Conservation (phyloP, 1,140 invertebrate genomes). For the Dolichoris vasculosae region DNA sequence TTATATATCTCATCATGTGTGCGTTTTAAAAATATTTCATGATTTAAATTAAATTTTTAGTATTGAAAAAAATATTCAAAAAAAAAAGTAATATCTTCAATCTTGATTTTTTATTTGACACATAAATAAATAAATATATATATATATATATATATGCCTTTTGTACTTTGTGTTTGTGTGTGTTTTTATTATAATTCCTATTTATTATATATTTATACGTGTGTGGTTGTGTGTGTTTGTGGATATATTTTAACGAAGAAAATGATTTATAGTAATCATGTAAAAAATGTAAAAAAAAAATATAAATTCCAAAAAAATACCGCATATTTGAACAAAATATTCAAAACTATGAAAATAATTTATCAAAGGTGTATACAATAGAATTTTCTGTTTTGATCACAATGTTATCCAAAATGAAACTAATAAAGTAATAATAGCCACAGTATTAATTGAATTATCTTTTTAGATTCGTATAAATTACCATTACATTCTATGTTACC, state of each 20-base stretch:
- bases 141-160: constrained; percentile 25
- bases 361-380: not conserved
- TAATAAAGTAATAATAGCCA: constrained; percentile 41
- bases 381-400: constrained; percentile 22
- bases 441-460: not conserved
- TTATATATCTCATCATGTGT: constrained; percentile 21
- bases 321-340: not conserved
- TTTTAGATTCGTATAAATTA: not conserved
- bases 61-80: not conserved
- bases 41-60: not conserved
- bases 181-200: constrained; percentile 36
- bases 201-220: constrained; percentile 6
- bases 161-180: constrained; percentile 32
- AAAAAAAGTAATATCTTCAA: constrained; percentile 30
- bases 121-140: constrained; percentile 34
- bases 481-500: not conserved
- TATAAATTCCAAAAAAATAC: not conserved
- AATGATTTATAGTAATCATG: not conserved
- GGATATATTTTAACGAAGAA: not conserved
- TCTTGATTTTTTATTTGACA: constrained; percentile 3
- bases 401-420: constrained; percentile 20
- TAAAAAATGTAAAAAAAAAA: constrained; percentile 38
- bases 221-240: not conserved
- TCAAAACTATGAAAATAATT: not conserved
- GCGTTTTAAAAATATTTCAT: constrained; percentile 17